Percentiles rank a stretch among this genome's conserved stretches.
These are phyloP conservation scores for Mobula hypostoma DNA, from an alignment of 2,113 vertebrate genomes.

Conservation along the genomic window DNA sequence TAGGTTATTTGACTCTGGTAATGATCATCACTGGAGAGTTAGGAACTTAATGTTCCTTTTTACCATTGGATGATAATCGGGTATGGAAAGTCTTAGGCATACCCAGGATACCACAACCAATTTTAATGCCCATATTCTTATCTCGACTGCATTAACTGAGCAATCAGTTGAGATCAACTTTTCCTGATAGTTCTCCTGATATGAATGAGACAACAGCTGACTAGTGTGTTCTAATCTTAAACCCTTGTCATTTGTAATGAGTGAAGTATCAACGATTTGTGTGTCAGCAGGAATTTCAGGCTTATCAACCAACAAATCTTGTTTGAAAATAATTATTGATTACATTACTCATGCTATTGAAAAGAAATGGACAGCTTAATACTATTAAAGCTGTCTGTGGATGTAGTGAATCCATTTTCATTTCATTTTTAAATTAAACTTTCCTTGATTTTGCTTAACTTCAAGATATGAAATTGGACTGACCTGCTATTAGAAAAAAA, in stretches of 20 bases:
- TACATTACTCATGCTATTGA: background rate
- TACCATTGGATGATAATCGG: background rate
- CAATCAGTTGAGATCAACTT: background rate
- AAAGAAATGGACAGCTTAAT: background rate
- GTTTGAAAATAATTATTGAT: conserved; percentile 28
- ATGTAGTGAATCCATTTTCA: background rate
- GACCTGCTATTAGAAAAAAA: background rate
- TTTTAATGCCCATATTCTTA: background rate
- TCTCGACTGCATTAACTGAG: background rate
- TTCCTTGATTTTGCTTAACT: background rate
- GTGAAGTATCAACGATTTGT: background rate
- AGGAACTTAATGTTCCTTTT: background rate
- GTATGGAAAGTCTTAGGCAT: background rate
- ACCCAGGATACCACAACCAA: background rate
- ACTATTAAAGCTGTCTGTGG: background rate
- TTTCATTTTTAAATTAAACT: background rate
- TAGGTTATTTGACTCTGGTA: background rate
- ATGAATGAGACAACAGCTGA: background rate
- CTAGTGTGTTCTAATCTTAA: background rate
- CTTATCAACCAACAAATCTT: background rate
- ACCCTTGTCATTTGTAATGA: background rate
- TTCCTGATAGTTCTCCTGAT: background rate
- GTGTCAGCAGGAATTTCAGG: background rate
- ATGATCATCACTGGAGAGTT: background rate
- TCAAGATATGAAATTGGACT: background rate